Conservation (phyloP, 2,888 invertebrate genomes). For the Andrena fulva region DNA sequence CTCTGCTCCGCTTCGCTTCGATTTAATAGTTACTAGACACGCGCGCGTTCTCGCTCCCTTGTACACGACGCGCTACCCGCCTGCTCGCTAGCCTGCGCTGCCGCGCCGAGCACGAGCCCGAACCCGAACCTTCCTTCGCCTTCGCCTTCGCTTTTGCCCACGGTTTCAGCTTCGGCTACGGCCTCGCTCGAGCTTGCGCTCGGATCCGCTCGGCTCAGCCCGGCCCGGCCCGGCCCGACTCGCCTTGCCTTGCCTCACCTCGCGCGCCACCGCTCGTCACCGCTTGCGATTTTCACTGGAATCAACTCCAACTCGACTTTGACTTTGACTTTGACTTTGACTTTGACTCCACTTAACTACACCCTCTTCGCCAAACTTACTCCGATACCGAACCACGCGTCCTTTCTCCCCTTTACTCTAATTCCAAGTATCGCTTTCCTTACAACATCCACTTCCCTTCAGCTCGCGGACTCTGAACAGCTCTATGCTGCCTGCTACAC, state of each 20-base stretch:
- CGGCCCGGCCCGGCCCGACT: conserved; percentile 61
- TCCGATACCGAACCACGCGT: too few species aligned
- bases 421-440: neutral
- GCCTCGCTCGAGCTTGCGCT: conserved; percentile 66
- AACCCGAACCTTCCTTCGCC: conserved; percentile 67
- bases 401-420: too few species aligned
- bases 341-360: neutral
- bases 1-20: conserved; percentile 21
- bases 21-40: conserved; percentile 25
- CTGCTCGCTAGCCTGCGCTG: conserved; percentile 45
- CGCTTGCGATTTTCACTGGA: conserved; percentile 17
- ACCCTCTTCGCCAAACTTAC: neutral
- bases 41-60: conserved; percentile 45
- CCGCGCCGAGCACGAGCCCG: conserved; percentile 45
- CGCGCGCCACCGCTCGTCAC: conserved; percentile 35
- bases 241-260: conserved; percentile 46
- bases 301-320: neutral
- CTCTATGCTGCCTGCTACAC: too few species aligned
- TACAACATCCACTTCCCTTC: neutral
- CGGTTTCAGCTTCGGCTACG: conserved; percentile 63
- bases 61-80: conserved; percentile 35
- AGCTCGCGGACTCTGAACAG: too few species aligned
- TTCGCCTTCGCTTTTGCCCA: conserved; percentile 52
- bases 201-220: conserved; percentile 74
- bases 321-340: neutral